Evolutionary conservation across 2,797 vertebrate genomes (phyloP), one percentile per base, ranked within the genome.

Genomic region (Lophius americanus): DNA sequence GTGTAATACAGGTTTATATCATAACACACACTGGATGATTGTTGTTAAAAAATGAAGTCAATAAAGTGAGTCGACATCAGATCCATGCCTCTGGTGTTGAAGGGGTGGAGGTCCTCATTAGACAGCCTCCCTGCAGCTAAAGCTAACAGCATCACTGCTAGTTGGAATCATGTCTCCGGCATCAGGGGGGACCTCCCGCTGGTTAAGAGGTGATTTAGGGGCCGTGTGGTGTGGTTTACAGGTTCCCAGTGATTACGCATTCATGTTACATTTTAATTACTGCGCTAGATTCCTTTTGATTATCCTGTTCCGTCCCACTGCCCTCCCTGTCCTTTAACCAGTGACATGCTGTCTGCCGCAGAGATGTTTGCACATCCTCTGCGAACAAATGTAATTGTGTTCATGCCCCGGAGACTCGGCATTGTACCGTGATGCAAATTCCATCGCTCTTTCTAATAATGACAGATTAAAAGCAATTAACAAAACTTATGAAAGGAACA

Each of bases 201-300:
- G 89, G 74, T 85, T 81, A 66, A 73, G 70, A 81, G 81, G 73
- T 71, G 78, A 80, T 80, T 82, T 64, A 47, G 4, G 51, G 60
- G 59, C 56, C 7, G 3, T 37, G 67, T 4, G 13, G 57, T 52
- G 47, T 44, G 53, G 60, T 57, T 62, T 62, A 64, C 75, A 76
- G 84, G 79, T 85, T 87, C 73, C 70, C 69, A 63, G 73, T 84
- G 75, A 83, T 82, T 79, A 78, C 58, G 59, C 80, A 76, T 82
- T 86, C 77, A 68, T 85, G 71, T 89, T 86, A 91, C 85, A 85
- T 90, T 89, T 89, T 93, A 90, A 92, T 93, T 92, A 91, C 80
- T 12, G 79, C 70, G 32, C 63, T 70, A 60, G 83, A 90, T 88
- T 84, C 70, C 75, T 82, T 90, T 86, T 85, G 78, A 90, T 90